These are phyloP conservation scores for Sinonovacula constricta DNA, from an alignment of 1,140 invertebrate genomes.

Conservation along the genomic window DNA sequence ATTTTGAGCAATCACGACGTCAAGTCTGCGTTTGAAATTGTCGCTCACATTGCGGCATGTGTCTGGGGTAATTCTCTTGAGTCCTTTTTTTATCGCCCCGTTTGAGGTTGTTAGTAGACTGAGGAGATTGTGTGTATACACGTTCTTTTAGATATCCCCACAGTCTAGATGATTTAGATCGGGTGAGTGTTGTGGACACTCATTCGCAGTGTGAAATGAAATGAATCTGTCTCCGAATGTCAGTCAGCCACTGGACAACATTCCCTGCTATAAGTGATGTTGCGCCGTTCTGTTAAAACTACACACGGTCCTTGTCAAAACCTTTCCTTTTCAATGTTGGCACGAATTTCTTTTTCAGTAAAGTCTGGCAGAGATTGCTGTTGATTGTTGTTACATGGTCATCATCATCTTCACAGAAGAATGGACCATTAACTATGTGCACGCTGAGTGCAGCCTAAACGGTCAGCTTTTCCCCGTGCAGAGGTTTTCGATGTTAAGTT, in stretches of 20 bases:
- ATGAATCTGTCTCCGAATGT: no score
- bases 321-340: constrained; percentile 7
- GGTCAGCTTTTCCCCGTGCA: constrained; percentile 25
- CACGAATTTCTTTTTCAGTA: constrained; percentile 14
- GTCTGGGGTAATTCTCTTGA: no score
- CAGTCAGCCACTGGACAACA: constrained; percentile 5
- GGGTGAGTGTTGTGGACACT: constrained; percentile 14
- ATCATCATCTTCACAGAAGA: constrained; percentile 26
- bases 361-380: background rate
- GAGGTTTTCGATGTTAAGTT: constrained; percentile 17
- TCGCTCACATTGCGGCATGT: no score
- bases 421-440: constrained; percentile 16
- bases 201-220: background rate
- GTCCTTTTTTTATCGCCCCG: no score
- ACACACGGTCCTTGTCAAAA: constrained; percentile 1
- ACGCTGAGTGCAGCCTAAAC: no score
- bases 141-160: constrained; percentile 1
- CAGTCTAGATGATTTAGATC: constrained; percentile 5
- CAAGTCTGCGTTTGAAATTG: no score
- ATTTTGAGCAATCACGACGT: no score
- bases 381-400: constrained; percentile 4
- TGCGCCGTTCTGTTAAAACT: constrained; percentile 30
- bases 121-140: background rate
- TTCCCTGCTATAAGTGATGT: constrained; percentile 13
- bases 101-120: no score